Conservation (phyloP, 2,113 vertebrate genomes). For the Chinchilla lanigera region DNA sequence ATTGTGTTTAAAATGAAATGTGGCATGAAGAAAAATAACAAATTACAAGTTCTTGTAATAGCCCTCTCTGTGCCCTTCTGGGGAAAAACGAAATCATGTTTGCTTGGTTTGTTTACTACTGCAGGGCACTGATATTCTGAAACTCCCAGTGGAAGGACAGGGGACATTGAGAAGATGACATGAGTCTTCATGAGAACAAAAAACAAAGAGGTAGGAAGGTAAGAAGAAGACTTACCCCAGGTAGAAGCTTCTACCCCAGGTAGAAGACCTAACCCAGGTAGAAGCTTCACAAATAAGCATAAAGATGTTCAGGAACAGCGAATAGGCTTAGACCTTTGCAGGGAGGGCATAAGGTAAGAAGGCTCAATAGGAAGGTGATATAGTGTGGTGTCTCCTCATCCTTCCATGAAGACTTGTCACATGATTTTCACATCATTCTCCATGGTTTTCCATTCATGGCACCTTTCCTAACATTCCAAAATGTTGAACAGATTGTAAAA, state of each 20-base stretch:
- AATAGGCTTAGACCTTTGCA: not conserved
- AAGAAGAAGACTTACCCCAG: not conserved
- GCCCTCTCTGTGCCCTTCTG: not conserved
- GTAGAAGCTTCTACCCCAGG: not conserved
- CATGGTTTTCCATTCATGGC: not conserved
- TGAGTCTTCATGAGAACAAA: not conserved
- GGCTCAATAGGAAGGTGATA: not conserved
- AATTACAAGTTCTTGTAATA: not conserved
- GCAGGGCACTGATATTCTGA: not conserved
- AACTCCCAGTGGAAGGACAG: not conserved
- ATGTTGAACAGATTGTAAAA: conserved; percentile 49
- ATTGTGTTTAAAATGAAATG: conserved; percentile 2
- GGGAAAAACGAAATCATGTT: not conserved
- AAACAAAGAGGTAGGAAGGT: not conserved
- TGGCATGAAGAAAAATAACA: not conserved
- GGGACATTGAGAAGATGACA: not conserved
- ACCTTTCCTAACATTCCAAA: not conserved
- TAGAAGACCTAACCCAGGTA: not conserved
- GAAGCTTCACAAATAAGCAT: not conserved
- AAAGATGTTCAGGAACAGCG: not conserved
- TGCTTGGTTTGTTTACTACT: not conserved
- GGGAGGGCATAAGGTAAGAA: not conserved
- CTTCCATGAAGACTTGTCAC: not conserved
- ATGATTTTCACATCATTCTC: not conserved
- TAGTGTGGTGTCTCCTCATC: not conserved